phyloP scores from a whole-genome alignment of 1,140 invertebrate species.

The Plodia interpunctella region DNA sequence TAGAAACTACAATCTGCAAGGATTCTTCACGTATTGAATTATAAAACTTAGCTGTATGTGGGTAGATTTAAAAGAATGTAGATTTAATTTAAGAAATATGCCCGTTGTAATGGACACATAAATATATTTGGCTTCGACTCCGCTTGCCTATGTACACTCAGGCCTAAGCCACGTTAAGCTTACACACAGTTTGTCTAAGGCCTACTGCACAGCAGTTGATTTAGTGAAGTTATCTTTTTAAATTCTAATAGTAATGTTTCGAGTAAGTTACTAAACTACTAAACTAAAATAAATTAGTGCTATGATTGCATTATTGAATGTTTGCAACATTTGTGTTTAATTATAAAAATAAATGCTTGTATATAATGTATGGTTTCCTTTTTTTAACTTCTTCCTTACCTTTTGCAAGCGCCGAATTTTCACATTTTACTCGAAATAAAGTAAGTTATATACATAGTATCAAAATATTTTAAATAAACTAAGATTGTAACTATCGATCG shows the following conservation, averaged over 20 bases:
- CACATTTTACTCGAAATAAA: too few species aligned
- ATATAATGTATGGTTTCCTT: slow-evolving; percentile 41
- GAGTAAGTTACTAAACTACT: slow-evolving; percentile 53
- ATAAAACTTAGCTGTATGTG: too few species aligned
- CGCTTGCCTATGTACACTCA: slow-evolving; percentile 29
- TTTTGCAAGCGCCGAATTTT: too few species aligned
- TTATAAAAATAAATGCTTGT: slow-evolving; percentile 74
- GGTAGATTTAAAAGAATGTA: background rate
- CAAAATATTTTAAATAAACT: too few species aligned
- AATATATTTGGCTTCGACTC: slow-evolving; percentile 19
- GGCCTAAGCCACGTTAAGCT: slow-evolving; percentile 28
- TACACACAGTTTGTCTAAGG: slow-evolving; percentile 25
- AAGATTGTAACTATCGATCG: too few species aligned
- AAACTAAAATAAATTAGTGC: slow-evolving; percentile 67
- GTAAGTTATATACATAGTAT: too few species aligned
- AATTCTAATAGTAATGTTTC: slow-evolving; percentile 63
- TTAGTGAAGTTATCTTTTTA: slow-evolving; percentile 54
- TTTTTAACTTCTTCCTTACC: too few species aligned
- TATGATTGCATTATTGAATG: slow-evolving; percentile 71
- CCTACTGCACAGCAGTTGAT: slow-evolving; percentile 39
- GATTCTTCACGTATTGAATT: too few species aligned
- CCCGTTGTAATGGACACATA: slow-evolving; percentile 15
- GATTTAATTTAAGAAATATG: background rate
- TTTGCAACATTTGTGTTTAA: slow-evolving; percentile 72
- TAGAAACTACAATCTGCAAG: too few species aligned